phyloP scores from a whole-genome alignment of 64 coral and sea anemone genomes.

The Montipora cactus region DNA sequence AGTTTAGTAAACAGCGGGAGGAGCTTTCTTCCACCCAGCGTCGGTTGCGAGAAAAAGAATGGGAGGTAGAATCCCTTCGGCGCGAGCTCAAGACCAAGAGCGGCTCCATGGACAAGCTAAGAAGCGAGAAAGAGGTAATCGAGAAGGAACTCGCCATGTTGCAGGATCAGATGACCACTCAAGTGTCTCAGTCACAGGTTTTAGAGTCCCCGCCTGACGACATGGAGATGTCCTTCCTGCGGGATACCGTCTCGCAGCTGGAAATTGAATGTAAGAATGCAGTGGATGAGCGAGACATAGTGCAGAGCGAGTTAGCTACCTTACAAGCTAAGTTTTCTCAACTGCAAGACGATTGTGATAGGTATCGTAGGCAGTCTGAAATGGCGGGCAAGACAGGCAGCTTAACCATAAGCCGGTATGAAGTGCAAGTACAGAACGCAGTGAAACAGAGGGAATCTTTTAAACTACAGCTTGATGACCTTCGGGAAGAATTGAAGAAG shows the following conservation, averaged over 20 bases:
- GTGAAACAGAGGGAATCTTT: conserved; percentile 74
- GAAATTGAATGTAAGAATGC: conserved; percentile 68
- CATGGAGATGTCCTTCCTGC: conserved; percentile 66
- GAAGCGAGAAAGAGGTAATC: conserved; percentile 75
- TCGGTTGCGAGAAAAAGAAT: conserved; percentile 66
- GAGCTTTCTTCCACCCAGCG: conserved; percentile 54
- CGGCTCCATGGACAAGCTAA: conserved; percentile 63
- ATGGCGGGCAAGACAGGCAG: conserved; percentile 77
- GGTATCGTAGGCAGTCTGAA: conserved; percentile 70
- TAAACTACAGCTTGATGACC: conserved; percentile 62
- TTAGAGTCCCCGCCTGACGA: conserved; percentile 85
- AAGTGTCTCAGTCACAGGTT: conserved; percentile 60
- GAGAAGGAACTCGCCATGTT: conserved; percentile 77
- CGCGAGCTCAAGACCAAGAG: conserved; percentile 66
- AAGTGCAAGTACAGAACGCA: conserved; percentile 69
- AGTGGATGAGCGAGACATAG: conserved; percentile 79
- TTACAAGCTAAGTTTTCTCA: conserved; percentile 65
- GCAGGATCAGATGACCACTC: conserved; percentile 69
- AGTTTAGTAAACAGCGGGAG: conserved; percentile 70
- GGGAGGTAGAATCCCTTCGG: conserved; percentile 83
- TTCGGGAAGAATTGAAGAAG: conserved; percentile 60
- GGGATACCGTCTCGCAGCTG: conserved; percentile 74
- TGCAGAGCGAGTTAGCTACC: conserved; percentile 64
- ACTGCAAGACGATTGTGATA: conserved; percentile 73
- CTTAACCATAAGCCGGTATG: conserved; percentile 78